phyloP scores from a whole-genome alignment of 1,140 invertebrate species.

The Grapholita molesta region DNA sequence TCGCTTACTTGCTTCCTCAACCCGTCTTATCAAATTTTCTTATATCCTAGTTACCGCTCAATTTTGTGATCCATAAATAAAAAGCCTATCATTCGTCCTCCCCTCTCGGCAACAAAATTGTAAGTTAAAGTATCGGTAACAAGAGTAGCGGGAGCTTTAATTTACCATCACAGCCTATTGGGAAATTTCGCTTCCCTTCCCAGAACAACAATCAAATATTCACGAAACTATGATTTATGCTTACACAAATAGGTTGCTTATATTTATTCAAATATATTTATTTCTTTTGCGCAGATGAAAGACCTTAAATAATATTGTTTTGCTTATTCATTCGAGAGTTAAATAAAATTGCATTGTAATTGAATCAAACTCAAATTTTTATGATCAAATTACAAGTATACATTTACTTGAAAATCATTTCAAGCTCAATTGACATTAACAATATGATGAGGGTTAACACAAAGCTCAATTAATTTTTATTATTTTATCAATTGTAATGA shows the following conservation, averaged over 20 bases:
- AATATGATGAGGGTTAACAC: neutral
- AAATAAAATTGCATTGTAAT: neutral
- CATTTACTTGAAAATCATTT: neutral
- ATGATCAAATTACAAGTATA: neutral
- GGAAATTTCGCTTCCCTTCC: conserved; percentile 17
- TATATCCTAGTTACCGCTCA: conserved; percentile 68
- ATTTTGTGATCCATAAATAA: conserved; percentile 57
- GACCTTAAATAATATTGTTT: neutral
- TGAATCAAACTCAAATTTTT: neutral
- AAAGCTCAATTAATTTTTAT: neutral
- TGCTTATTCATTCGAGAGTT: neutral
- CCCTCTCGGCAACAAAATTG: conserved; percentile 45
- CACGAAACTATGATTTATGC: conserved; percentile 13
- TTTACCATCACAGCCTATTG: conserved; percentile 14
- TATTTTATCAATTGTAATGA: neutral
- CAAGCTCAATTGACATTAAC: neutral
- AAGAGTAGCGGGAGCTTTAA: conserved; percentile 26
- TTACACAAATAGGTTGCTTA: neutral
- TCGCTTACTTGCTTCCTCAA: conserved; percentile 39
- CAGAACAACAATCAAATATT: conserved; percentile 3
- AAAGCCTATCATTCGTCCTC: conserved; percentile 42
- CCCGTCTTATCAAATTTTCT: conserved; percentile 67
- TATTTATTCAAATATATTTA: conserved; percentile 2
- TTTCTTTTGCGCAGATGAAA: neutral
- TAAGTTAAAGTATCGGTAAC: conserved; percentile 35